Base-by-base conservation (phyloP, 2,888 invertebrate genomes). In the Rugalucina vietnamica region DNA sequence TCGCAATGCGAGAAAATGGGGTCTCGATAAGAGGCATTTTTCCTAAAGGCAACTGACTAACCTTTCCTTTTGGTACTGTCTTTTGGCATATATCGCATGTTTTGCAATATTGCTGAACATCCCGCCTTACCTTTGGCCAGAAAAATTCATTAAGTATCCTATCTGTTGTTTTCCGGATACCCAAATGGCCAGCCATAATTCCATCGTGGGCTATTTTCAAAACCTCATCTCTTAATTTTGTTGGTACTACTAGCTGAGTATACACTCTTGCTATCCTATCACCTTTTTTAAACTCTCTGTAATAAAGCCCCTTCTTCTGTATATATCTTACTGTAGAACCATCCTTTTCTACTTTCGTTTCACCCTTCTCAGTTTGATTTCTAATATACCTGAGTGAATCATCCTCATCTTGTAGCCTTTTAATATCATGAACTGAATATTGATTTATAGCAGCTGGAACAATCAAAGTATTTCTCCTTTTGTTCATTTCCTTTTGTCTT, bases 21-120 rank as follows among this genome's bases (percentile, higher is more conserved):
- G 72, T 76, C 39, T 89, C 89, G 36, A 89, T 87, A 0, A 87
- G 24, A n/a, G 89, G 86, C 82, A 89, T 87, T 14, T 81, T 27
- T 18, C 77, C 84, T 14, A 90, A 29, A 0, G 87, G 85, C 14
- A 78, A 87, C 60, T 65, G 79, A 0, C 27, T 65, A 14, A 84
- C 73, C 36, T 57, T 85, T n/a, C 88, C 87, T 72, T 85, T 90
- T 14, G 69, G 39, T 10, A 73, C 36, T 0, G 86, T 81, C 4
- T 70, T 37, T 36, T 88, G 85, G 32, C 87, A 87, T n/a, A 84
- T 69, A 36, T 85, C 82, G 76, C 87, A 87, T n/a, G 87, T 83
- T 43, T 72, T 34, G 43, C 87, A 88, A 49, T 32, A 88, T 10
- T 84, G 65, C 10, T 69, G 76, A 4, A 86, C n/a, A 65, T 65